phyloP scores from a whole-genome alignment of 2,888 invertebrate genomes.

The Oithona nana region DNA sequence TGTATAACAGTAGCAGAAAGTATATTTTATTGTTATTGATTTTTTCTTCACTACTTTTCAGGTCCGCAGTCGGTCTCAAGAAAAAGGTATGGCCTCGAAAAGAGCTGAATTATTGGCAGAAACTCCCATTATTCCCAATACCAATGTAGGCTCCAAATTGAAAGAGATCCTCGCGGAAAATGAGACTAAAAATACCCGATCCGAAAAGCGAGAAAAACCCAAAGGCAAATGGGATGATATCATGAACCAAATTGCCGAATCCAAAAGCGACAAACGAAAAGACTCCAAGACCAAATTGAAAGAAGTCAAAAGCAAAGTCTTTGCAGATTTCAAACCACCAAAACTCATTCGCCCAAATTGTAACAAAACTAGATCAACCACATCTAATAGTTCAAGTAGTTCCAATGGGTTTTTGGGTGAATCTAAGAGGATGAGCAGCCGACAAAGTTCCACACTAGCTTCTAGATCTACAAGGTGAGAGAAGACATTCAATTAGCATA shows the following conservation, averaged over 20 bases:
- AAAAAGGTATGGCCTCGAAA: slow-evolving; percentile 9
- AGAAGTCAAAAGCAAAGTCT: slow-evolving; percentile 14
- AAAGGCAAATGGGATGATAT: slow-evolving; percentile 13
- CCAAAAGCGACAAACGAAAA: not conserved
- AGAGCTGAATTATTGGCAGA: slow-evolving; percentile 6
- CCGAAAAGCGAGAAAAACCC: slow-evolving; percentile 20
- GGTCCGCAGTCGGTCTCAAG: too few species aligned
- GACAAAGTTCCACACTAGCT: too few species aligned
- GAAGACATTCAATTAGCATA: too few species aligned
- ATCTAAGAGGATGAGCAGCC: too few species aligned
- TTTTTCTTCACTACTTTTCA: too few species aligned
- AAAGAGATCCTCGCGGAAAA: slow-evolving; percentile 7
- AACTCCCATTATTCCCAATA: slow-evolving; percentile 3
- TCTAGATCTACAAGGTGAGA: too few species aligned
- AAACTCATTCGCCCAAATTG: not conserved
- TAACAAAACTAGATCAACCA: not conserved
- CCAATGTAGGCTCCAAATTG: slow-evolving; percentile 7
- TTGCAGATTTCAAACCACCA: slow-evolving; percentile 2
- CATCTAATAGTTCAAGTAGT: not conserved
- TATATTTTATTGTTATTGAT: too few species aligned
- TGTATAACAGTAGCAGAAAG: too few species aligned
- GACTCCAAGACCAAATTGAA: not conserved
- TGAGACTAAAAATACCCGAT: not conserved
- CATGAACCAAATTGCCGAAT: slow-evolving; percentile 6
- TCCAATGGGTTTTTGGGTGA: not conserved